Evolutionary conservation across 2,797 vertebrate genomes (phyloP).

Genomic region (Sparus aurata): DNA sequence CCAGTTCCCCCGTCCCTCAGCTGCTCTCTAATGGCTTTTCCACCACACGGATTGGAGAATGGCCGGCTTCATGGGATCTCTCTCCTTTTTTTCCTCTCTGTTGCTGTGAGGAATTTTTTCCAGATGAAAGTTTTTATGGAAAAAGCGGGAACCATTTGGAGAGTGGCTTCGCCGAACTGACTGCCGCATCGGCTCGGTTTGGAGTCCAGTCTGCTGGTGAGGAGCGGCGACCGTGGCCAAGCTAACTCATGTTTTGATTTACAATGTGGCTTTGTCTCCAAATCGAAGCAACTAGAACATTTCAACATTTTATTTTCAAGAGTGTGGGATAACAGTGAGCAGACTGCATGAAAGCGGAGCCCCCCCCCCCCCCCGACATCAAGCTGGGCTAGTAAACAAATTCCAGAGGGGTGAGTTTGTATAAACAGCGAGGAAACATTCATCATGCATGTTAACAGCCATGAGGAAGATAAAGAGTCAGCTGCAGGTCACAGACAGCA

Average conservation of each 20-base stretch:
- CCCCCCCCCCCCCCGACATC: background rate
- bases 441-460: conserved; percentile 54
- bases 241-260: conserved; percentile 52
- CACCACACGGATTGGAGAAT: conserved; percentile 68
- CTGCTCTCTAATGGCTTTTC: conserved; percentile 77
- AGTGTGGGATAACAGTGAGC: conserved; percentile 58
- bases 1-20: conserved; percentile 39
- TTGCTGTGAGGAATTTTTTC: conserved; percentile 80
- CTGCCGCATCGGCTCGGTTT: conserved; percentile 24
- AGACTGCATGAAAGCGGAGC: conserved; percentile 51
- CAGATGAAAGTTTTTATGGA: conserved; percentile 79
- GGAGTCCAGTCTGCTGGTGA: conserved; percentile 43
- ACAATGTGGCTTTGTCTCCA: conserved; percentile 37
- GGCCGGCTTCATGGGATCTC: conserved; percentile 66
- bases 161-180: conserved; percentile 50
- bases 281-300: conserved; percentile 42
- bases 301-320: conserved; percentile 26
- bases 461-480: conserved; percentile 38
- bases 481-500: conserved; percentile 45
- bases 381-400: conserved; percentile 63
- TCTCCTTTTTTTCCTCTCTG: conserved; percentile 49
- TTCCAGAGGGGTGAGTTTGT: conserved; percentile 68
- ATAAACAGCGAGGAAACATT: conserved; percentile 62
- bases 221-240: conserved; percentile 21
- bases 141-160: conserved; percentile 64